Evolutionary conservation across 2,113 vertebrate species (phyloP), one percentile per base, ranked within the genome.

Genomic region (Charina bottae): DNA sequence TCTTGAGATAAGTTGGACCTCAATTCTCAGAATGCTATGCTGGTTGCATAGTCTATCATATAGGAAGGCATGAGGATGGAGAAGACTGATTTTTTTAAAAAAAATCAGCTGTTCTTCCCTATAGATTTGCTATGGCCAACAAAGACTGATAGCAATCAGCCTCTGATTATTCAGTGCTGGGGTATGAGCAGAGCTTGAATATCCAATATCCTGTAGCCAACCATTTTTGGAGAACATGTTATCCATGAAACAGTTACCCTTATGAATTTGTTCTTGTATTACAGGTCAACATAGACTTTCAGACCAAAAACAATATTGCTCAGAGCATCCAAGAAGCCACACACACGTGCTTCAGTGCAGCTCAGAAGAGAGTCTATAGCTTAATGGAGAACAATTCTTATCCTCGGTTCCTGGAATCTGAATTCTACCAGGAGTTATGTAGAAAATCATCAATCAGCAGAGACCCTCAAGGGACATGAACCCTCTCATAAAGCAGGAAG

Each of bases 381-480:
- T 90, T 99, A 87, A 99, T 99, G 99, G 98, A 98, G 86, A 99
- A 98, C 92, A 99, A 99, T 93, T 98, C 99, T 26, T 99, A 99
- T 87, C 98, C 98, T 0, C 97, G 99, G 0, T 99, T 99, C 96
- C 96, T 98, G 94, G 98, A 98, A 62, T 99, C 98, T 0, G 90
- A 98, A 26, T 98, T 98, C 95, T 97, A 98, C 91, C 96, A 98
- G 93, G 97, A 98, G 24, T 93, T 98, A 92, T 98, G 98, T 94
- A 98, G 97, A 95, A 97, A 96, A 92, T 89, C 97, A 0, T 96
- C 96, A 26, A 89, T 97, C 54, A 93, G 94, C 89, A 92, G 94
- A 6, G 94, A 95, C 53, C 92, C 96, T 89, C 97, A 96, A 60
- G 93, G 92, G 0, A 98, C 97, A 90, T 98, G 98, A 98, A 72